phyloP scores from a whole-genome alignment of 2,113 vertebrate species.

The Halcyon malimbica region DNA sequence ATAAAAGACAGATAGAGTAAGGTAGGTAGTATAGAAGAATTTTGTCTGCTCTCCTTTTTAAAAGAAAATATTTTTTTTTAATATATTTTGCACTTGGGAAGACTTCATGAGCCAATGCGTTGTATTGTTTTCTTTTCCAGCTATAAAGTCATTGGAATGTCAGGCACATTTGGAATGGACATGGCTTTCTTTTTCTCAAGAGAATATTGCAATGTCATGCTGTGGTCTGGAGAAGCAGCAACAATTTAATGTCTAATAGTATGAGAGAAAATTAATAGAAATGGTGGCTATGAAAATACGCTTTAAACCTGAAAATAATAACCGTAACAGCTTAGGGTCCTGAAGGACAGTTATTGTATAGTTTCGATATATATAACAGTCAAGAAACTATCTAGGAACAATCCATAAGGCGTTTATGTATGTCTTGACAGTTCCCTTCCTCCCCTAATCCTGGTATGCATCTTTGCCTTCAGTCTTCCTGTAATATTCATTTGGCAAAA shows the following conservation, averaged over 20 bases:
- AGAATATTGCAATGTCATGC: background rate
- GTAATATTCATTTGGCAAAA: slow-evolving; percentile 2
- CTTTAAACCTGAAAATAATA: background rate
- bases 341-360: background rate
- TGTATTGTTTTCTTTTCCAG: background rate
- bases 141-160: background rate
- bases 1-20: background rate
- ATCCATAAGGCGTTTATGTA: background rate
- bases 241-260: background rate
- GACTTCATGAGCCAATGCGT: background rate
- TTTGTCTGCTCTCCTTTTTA: background rate
- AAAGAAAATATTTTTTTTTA: background rate
- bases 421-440: background rate
- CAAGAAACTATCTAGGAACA: background rate
- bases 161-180: background rate
- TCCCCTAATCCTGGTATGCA: background rate
- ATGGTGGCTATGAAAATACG: background rate
- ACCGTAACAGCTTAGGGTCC: background rate
- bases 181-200: background rate
- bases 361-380: background rate
- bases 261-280: background rate
- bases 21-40: background rate
- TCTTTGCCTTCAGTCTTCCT: background rate
- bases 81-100: background rate
- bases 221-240: background rate